Evolutionary conservation across 2,797 vertebrate species (phyloP).

Genomic region (Numenius phaeopus): DNA sequence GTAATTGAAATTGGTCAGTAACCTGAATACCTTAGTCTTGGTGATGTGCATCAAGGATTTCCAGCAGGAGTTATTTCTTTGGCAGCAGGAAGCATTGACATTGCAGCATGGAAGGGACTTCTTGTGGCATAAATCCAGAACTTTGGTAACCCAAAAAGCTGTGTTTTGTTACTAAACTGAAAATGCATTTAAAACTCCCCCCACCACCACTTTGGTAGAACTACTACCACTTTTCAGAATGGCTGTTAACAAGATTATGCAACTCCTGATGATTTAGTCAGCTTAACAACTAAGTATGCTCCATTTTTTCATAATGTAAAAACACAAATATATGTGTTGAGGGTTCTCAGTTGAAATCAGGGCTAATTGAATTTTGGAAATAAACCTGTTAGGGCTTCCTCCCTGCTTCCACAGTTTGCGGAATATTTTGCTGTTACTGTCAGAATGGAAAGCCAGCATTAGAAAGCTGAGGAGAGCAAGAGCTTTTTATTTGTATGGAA

Average conservation of each 20-base stretch:
- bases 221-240: not conserved
- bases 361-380: constrained; percentile 23
- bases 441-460: not conserved
- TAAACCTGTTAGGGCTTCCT: not conserved
- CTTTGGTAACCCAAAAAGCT: not conserved
- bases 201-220: not conserved
- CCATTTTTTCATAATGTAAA: not conserved
- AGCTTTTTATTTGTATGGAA: not conserved
- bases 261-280: not conserved
- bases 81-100: not conserved
- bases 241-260: not conserved
- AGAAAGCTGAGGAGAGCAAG: not conserved
- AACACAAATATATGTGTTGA: not conserved
- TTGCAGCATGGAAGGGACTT: not conserved
- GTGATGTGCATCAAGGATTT: not conserved
- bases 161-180: not conserved
- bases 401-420: not conserved
- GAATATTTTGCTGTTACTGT: not conserved
- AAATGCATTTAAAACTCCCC: not conserved
- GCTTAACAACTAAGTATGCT: not conserved
- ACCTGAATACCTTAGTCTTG: not conserved
- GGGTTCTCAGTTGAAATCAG: not conserved
- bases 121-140: not conserved
- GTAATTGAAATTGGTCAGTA: not conserved
- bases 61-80: not conserved